A percentile compares a stretch with the other conserved stretches of the same genome.
Conservation (phyloP, 2,113 vertebrate species). For the Ascaphus truei region DNA sequence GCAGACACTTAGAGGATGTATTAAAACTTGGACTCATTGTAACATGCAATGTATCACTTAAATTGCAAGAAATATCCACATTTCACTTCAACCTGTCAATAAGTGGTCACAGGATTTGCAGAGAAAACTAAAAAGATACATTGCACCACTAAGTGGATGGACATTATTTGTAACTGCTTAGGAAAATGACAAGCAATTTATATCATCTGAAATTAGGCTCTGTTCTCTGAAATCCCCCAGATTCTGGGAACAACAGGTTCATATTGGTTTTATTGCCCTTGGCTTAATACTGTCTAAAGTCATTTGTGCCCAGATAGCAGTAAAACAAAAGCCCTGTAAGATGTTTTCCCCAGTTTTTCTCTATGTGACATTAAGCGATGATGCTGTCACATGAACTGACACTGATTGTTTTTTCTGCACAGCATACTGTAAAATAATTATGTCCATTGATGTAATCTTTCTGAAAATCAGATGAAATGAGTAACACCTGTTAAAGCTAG, state of each 20-base stretch:
- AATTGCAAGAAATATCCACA: too few relatives aligned
- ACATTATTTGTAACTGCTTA: too few relatives aligned
- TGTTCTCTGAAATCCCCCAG: neutral
- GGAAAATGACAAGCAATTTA: slow-evolving; percentile 41
- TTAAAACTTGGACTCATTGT: too few relatives aligned
- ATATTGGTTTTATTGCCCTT: slow-evolving; percentile 39
- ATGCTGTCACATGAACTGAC: neutral
- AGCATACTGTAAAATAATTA: neutral
- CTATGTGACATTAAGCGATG: neutral
- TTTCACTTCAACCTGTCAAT: too few relatives aligned
- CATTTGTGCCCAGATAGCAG: neutral
- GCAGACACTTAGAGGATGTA: too few relatives aligned
- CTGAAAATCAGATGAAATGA: neutral
- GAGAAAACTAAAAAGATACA: too few relatives aligned
- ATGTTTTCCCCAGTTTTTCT: neutral
- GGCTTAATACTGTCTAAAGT: neutral
- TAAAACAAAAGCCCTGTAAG: slow-evolving; percentile 11
- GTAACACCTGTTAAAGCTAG: neutral
- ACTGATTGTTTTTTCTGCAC: neutral
- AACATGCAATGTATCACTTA: too few relatives aligned
- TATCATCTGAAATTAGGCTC: neutral
- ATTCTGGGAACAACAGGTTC: slow-evolving; percentile 40
- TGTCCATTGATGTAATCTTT: neutral
- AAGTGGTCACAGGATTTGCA: too few relatives aligned
- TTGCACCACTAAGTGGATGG: too few relatives aligned